Base-by-base conservation (phyloP, 64 coral and sea anemone genomes). In the Hydrozoanthus tunicans region DNA sequence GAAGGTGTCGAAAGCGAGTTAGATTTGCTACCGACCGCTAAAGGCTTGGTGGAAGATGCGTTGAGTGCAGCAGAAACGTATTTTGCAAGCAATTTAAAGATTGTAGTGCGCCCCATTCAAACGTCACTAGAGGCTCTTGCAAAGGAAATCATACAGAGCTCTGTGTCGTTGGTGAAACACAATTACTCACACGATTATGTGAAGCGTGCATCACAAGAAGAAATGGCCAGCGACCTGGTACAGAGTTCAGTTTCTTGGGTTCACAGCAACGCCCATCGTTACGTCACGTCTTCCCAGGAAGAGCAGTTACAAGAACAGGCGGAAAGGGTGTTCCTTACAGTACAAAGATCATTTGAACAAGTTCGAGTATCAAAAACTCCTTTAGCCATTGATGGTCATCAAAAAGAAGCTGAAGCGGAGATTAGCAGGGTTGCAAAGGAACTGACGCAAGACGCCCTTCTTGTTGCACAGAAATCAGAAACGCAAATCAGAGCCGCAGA, bases 41-140 rank as follows among this genome's bases (percentile, higher is more conserved):
- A 26, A 58, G 56, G 10, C 6, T 82, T 96, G 51, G 89, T 91
- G 43, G 77, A 51, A 9, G 74, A 5, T 0, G 95, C 90, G 27
- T 17, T 91, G 13, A 66, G 59, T 78, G 79, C 79, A 57, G 92
- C 89, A 55, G 85, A 89, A 67, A 71, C 86, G 54, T 96, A 79
- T 70, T 8, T 96, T 0, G 71, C 66, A 53, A 76, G 25, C 23
- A 54, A 73, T 13, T 75, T 70, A 53, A 54, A 54, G 73, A 58
- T 6, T 57, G 55, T 32, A 12, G 23, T 88, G 7, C 67, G 58
- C 26, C 70, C 84, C 3, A 59, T 73, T 7, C 7, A 70, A 13
- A 64, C 54, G 68, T 66, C 62, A 6, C 51, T 77, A 4, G 88
- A 90, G 4, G 79, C 83, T n/a, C 74, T 81, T 85, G 93, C 80